Conservation (phyloP, 1,140 invertebrate species). For the Drosophila yakuba region DNA sequence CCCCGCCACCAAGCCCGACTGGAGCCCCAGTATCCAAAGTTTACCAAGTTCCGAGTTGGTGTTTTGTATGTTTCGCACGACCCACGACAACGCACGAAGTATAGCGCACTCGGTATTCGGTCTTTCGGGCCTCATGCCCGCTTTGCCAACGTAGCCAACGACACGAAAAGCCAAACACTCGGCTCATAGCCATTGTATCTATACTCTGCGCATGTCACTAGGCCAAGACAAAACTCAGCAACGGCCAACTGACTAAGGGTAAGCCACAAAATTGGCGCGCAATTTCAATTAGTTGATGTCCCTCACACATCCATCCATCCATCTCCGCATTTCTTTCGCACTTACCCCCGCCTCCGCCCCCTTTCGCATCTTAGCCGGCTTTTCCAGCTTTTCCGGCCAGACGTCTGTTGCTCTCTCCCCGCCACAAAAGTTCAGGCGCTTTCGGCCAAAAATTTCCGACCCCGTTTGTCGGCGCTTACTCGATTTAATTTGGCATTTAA, state of each 20-base stretch:
- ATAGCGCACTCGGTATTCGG: too few species aligned
- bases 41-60: neutral
- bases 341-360: slow-evolving; percentile 17
- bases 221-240: neutral
- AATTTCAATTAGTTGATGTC: slow-evolving; percentile 81
- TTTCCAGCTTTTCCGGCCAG: slow-evolving; percentile 9
- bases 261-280: slow-evolving; percentile 81
- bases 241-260: slow-evolving; percentile 16
- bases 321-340: neutral
- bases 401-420: slow-evolving; percentile 9
- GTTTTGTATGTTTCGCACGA: slow-evolving; percentile 22
- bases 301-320: slow-evolving; percentile 29
- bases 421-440: slow-evolving; percentile 1
- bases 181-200: neutral
- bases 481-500: slow-evolving; percentile 77
- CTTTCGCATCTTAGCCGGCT: slow-evolving; percentile 33
- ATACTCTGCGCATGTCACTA: slow-evolving; percentile 49
- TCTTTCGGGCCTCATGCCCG: too few species aligned
- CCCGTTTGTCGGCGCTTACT: slow-evolving; percentile 32
- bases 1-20: neutral
- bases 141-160: too few species aligned
- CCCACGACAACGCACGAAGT: slow-evolving; percentile 45
- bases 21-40: neutral
- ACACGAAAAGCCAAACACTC: too few species aligned
- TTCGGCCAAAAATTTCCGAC: slow-evolving; percentile 1